phyloP scores from a whole-genome alignment of 2,888 invertebrate genomes.

The Autographa gamma region DNA sequence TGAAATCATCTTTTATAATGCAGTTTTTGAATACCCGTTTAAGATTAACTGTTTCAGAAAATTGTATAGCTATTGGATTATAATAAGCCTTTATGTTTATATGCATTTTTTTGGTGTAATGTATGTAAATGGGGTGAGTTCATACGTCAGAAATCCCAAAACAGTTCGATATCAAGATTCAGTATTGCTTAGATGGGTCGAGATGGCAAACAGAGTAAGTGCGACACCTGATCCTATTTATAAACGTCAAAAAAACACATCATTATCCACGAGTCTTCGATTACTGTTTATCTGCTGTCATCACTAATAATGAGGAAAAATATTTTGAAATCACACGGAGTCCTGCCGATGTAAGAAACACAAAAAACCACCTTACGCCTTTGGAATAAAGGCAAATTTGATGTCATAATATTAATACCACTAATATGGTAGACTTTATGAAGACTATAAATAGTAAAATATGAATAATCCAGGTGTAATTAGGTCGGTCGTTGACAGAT shows the following conservation, averaged over 20 bases:
- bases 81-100: no score
- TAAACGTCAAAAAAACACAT: constrained; percentile 28
- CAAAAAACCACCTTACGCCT: background rate
- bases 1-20: constrained; percentile 24
- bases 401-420: background rate
- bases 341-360: background rate
- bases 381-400: background rate
- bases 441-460: constrained; percentile 64
- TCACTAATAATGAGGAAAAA: constrained; percentile 57
- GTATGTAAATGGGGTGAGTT: no score
- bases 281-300: constrained; percentile 44
- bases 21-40: background rate
- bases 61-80: background rate
- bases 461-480: constrained; percentile 75
- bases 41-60: background rate
- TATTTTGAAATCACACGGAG: constrained; percentile 27
- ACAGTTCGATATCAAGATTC: background rate
- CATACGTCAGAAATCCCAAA: no score
- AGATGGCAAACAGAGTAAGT: constrained; percentile 2
- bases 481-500: constrained; percentile 73
- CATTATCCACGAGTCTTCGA: constrained; percentile 8
- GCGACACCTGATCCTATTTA: constrained; percentile 15
- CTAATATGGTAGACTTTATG: constrained; percentile 30
- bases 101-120: background rate
- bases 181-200: background rate